phyloP scores from a whole-genome alignment of 2,113 vertebrate genomes.

The Marmota flaviventris region DNA sequence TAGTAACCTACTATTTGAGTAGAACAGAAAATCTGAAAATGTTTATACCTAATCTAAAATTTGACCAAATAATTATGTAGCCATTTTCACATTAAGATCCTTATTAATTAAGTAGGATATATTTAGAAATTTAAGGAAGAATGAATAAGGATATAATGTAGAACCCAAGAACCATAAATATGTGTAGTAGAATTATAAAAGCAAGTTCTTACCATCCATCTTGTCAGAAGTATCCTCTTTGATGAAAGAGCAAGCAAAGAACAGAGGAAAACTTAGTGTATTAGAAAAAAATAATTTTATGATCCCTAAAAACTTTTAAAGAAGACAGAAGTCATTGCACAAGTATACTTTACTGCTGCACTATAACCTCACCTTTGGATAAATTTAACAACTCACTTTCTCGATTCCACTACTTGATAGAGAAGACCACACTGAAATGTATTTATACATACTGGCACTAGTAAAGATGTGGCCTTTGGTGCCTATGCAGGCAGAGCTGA shows the following conservation, averaged over 20 bases:
- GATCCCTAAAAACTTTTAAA: constrained; percentile 79
- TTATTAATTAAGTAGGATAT: constrained; percentile 27
- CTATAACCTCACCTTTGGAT: not conserved
- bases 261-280: constrained; percentile 92
- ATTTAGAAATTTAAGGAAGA: constrained; percentile 61
- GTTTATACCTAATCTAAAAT: not conserved
- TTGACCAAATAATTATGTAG: not conserved
- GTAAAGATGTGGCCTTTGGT: not conserved
- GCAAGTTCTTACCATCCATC: constrained; percentile 97
- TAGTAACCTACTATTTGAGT: constrained; percentile 48
- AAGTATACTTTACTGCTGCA: constrained; percentile 32
- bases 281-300: constrained; percentile 88
- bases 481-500: not conserved
- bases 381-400: not conserved
- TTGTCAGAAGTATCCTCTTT: constrained; percentile 99
- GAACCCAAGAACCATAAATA: constrained; percentile 58
- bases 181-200: constrained; percentile 83
- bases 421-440: not conserved
- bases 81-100: constrained; percentile 33
- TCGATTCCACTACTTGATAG: not conserved
- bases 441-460: not conserved
- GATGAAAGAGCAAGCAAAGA: constrained; percentile 92
- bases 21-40: not conserved
- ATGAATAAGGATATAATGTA: constrained; percentile 68
- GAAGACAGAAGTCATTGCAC: constrained; percentile 81